These are phyloP conservation scores for Cebidichthys violaceus DNA, from an alignment of 2,113 vertebrate genomes.

Conservation along the genomic window DNA sequence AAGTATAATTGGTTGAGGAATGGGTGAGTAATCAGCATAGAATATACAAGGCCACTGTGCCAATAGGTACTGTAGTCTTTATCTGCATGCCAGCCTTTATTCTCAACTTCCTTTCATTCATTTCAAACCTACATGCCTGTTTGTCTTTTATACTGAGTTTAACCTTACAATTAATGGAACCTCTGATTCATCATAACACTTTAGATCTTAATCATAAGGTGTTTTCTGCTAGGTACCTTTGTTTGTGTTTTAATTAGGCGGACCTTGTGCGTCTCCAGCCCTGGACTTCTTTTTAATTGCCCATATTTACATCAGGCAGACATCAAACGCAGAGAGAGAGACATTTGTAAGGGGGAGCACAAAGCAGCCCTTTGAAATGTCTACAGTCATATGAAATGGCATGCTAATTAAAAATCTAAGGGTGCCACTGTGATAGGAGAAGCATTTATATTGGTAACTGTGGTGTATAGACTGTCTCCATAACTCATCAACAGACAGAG, in stretches of 20 bases:
- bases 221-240: conserved; percentile 91
- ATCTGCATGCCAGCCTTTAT: conserved; percentile 76
- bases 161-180: conserved; percentile 91
- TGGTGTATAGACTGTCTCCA: conserved; percentile 71
- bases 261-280: conserved; percentile 92
- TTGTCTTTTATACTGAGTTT: conserved; percentile 90
- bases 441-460: conserved; percentile 83
- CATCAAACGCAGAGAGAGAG: conserved; percentile 94
- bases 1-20: conserved; percentile 62
- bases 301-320: conserved; percentile 93
- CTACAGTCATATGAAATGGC: conserved; percentile 91
- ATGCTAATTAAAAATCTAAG: conserved; percentile 93
- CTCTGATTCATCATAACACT: conserved; percentile 93
- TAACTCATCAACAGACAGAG: conserved; percentile 75
- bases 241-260: conserved; percentile 98
- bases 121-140: conserved; percentile 86
- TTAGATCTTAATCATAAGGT: conserved; percentile 93
- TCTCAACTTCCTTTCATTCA: conserved; percentile 80
- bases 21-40: conserved; percentile 51
- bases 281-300: conserved; percentile 94
- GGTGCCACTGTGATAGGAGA: conserved; percentile 87
- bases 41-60: conserved; percentile 77
- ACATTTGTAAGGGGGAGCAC: conserved; percentile 92
- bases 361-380: conserved; percentile 94
- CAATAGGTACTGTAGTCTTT: conserved; percentile 61